A percentile compares a stretch with the other conserved stretches of the same genome.
These are phyloP conservation scores for Thinocorus orbignyianus DNA, from an alignment of 2,113 vertebrate species.

Conservation along the genomic window DNA sequence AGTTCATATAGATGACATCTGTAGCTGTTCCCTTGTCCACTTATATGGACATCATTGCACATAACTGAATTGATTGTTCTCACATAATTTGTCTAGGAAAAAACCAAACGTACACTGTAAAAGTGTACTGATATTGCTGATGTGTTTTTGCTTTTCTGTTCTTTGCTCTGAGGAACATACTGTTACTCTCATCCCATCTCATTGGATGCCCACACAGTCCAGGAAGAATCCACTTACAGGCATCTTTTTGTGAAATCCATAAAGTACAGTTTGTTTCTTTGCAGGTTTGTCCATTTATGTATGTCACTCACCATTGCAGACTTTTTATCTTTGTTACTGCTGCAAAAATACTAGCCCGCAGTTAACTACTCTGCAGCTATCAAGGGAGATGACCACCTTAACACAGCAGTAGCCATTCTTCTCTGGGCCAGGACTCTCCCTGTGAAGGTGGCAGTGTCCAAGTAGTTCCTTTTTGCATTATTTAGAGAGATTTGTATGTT, in stretches of 20 bases:
- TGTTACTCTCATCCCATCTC: background rate
- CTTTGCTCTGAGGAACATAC: background rate
- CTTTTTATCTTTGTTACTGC: background rate
- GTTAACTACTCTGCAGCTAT: background rate
- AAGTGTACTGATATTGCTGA: background rate
- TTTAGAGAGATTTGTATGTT: background rate
- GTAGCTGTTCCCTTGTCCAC: background rate
- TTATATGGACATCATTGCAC: background rate
- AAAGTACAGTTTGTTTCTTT: background rate
- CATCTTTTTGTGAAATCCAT: background rate
- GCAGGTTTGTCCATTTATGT: background rate
- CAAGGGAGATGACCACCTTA: background rate
- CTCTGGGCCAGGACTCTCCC: background rate
- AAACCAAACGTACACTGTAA: background rate
- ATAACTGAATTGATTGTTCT: background rate
- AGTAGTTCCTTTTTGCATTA: background rate
- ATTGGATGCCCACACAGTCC: background rate
- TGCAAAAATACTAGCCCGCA: background rate
- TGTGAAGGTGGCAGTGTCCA: background rate
- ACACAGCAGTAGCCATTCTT: background rate
- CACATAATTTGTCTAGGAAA: background rate
- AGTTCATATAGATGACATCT: background rate
- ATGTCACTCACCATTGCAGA: background rate
- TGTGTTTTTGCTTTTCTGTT: background rate
- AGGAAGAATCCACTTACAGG: background rate